Evolutionary conservation across 2,113 vertebrate species (phyloP).

Genomic region (Gallinago jamesoni): DNA sequence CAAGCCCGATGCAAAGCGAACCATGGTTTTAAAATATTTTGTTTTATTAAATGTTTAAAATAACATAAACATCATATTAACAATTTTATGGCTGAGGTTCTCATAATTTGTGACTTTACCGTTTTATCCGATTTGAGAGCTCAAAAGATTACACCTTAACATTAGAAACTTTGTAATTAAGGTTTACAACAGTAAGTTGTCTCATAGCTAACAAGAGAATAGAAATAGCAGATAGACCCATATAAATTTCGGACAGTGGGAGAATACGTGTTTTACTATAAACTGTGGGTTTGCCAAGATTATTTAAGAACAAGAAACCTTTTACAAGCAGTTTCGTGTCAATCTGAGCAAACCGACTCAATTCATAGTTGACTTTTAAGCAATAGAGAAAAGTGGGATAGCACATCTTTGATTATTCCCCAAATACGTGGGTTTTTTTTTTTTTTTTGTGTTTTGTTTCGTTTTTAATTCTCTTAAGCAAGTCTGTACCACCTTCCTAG

Average conservation of each 20-base stretch:
- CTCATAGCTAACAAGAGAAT: slow-evolving; percentile 39
- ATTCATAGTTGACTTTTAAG: slow-evolving; percentile 2
- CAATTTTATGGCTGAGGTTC: slow-evolving; percentile 60
- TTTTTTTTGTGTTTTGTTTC: not conserved
- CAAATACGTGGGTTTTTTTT: not conserved
- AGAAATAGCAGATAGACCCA: slow-evolving; percentile 53
- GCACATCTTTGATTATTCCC: not conserved
- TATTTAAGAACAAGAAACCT: not conserved
- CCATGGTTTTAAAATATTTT: slow-evolving; percentile 61
- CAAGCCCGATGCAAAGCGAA: not conserved
- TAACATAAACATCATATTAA: slow-evolving; percentile 63
- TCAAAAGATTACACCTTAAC: slow-evolving; percentile 41
- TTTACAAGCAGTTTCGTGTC: not conserved
- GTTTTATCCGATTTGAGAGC: slow-evolving; percentile 24
- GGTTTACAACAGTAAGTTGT: slow-evolving; percentile 45
- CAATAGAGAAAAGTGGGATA: slow-evolving; percentile 28
- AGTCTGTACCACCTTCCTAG: not conserved
- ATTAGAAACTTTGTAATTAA: slow-evolving; percentile 56
- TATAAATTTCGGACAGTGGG: slow-evolving; percentile 43
- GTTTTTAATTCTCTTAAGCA: not conserved
- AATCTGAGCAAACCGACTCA: not conserved
- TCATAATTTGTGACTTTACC: not conserved
- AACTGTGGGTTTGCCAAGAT: slow-evolving; percentile 5
- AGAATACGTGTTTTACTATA: not conserved
- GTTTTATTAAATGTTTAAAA: slow-evolving; percentile 69